Base-by-base conservation (phyloP, 2,888 invertebrate species). In the Eulithis testata region DNA sequence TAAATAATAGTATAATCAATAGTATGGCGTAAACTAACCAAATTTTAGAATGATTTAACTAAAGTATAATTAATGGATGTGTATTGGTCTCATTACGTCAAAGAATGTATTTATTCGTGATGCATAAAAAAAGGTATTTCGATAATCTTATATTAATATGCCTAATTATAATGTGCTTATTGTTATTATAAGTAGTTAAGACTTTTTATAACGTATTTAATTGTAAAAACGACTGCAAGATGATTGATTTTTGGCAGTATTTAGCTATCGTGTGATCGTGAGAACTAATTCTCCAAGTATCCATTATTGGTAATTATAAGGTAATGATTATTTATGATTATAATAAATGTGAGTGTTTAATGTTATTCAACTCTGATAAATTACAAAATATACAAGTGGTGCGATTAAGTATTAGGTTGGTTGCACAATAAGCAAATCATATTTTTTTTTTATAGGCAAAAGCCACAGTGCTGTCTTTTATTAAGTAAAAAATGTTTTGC, bases 31-130 rank as follows among this genome's bases (percentile, higher is more conserved):
- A 75, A 85, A 84, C 80, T 89, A 90, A 90, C 90, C 89, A 90
- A 90, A 89, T 86, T 89, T 84, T 86, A 86, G 88, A 85, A 86
- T 80, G 82, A 79, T 80, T 79, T 66, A 79, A 77, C 76, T 80
- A 79, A 79, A 49, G 53, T 55, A 47, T 55, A 36, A 58, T 49
- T 47, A 14, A 14, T 49, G 3, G 12, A 61, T 69, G 68, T 67
- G 69, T 87, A 87, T 90, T 91, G 92, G 92, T 92, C 92, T 92
- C 92, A 92, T 73, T 83, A 88, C 89, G 88, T 89, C 91, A 91
- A 91, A 91, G 91, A 90, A 80, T 79, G 79, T 86, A 85, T 72
- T 52, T 70, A 70, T 68, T 65, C 51, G 55, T 69, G 49, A 67
- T 64, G 60, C 44, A 21, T 21, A 52, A 64, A 61, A 66, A 60